Base-by-base conservation (phyloP, 2,888 invertebrate genomes). In the Gryllus longicercus region DNA sequence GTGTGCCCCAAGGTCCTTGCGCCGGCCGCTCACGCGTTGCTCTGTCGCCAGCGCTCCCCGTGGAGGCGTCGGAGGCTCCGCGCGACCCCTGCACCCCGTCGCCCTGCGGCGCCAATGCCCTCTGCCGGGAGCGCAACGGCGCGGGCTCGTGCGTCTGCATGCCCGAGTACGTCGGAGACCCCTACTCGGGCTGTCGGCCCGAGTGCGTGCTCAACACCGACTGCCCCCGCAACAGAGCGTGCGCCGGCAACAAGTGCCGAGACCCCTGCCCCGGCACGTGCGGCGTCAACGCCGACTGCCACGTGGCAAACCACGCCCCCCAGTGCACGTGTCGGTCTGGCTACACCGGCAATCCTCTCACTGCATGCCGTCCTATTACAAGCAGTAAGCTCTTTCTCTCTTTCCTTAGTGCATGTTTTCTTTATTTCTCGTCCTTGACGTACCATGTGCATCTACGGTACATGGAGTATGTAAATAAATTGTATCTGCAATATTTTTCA, bases 191-290 rank as follows among this genome's bases (percentile, higher is more conserved):
- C 85, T 96, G 96, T 86, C 90, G 95, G 85, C 96, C 96, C 50
- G 95, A 96, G 89, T 96, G 96, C 86, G 92, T 95, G n/a, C 91
- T 94, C 84, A 96, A 96, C 86, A 92, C 93, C 14, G 96, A 96
- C 85, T 96, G 96, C 87, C 89, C 92, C 5, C 91, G 90, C 85
- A 91, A 92, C 83, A 93, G 91, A 87, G 92, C 95, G 49, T 96
- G 96, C 85, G 89, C 93, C 79, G 94, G 94, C 85, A 94, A 94
- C 87, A 95, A 94, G 88, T 96, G 96, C 86, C 90, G 90, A 85
- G 93, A 96, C 88, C 95, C 95, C 23, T 96, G 96, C 85, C 90
- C 91, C 51, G 94, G 94, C 83, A 93, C 94, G 63, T 96, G 96
- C 85, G 95, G 95, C 78, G 89, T 94, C 84, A 94, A 95, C 86